Base-by-base conservation (phyloP, 2,113 vertebrate species). In the Carassius carassius region DNA sequence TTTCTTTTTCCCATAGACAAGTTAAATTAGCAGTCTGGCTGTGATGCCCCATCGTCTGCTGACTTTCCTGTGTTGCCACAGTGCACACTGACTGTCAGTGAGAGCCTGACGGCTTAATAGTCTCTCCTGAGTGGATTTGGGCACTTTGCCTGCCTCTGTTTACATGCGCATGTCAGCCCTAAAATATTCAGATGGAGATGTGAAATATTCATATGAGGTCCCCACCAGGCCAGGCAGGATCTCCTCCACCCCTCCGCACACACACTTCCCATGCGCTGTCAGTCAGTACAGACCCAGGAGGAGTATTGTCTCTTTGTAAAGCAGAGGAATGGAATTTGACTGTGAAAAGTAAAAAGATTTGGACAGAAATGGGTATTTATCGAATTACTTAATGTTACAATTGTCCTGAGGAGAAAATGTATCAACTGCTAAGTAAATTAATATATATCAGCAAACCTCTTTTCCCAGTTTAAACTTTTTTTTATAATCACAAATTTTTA, bases 1-100 rank as follows among this genome's bases (percentile, higher is more conserved):
- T 74, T 37, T 65, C 78, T 81, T 63, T 81, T 78, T 76, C 76
- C 23, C 41, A 13, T 95, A 96, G 96, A 98, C 97, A 97, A 97
- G 96, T 98, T 97, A 98, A 99, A 98, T 99, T 97, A 98, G 97
- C 95, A 97, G 96, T 97, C 96, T 98, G 95, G 95, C 95, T 96
- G 96, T 95, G 95, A 96, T 96, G 96, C 96, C 96, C 78, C 96
- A 95, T 94, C 95, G 95, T 96, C 96, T 96, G 94, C 94, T 93
- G 92, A 94, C 95, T 96, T 95, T 95, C 95, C 94, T 95, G 95
- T 96, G 96, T 96, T 96, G 95, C 95, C 94, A 92, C 95, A 95
- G 95, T 94, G 95, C 95, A 94, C 95, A 94, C 94, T 94, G 95
- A 93, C 96, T 98, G 97, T 98, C 97, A 98, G 96, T 93, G 94